Percentiles rank a stretch among this genome's conserved stretches.
Evolutionary conservation across 1,140 invertebrate species (phyloP).

Genomic region (Magallana angulata): DNA sequence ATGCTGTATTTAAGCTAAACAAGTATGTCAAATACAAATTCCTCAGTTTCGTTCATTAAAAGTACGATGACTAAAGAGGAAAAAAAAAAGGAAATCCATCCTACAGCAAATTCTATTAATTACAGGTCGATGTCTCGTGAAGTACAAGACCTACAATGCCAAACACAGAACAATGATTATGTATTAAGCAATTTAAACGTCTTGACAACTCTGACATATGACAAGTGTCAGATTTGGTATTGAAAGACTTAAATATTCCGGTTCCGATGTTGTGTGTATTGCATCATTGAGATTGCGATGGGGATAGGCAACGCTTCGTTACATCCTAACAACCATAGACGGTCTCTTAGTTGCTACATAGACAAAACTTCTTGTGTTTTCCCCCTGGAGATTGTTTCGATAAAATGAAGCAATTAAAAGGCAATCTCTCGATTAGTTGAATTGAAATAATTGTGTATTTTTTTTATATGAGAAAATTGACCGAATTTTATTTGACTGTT

Average conservation of each 20-base stretch:
- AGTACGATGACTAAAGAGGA: too few relatives aligned
- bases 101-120: too few relatives aligned
- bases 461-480: not conserved
- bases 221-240: slow-evolving; percentile 25
- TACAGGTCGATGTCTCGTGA: too few relatives aligned
- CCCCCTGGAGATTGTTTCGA: too few relatives aligned
- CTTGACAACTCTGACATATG: slow-evolving; percentile 15
- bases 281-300: not conserved
- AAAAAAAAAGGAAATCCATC: too few relatives aligned
- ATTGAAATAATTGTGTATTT: not conserved
- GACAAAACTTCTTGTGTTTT: too few relatives aligned
- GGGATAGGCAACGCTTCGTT: not conserved
- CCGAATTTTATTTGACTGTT: not conserved
- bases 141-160: not conserved
- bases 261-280: not conserved
- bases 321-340: slow-evolving; percentile 8
- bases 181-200: slow-evolving; percentile 10
- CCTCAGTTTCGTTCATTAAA: too few relatives aligned
- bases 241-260: slow-evolving; percentile 27
- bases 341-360: not conserved
- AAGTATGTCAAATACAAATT: too few relatives aligned
- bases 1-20: too few relatives aligned
- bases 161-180: not conserved
- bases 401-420: too few relatives aligned
- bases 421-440: not conserved